These are phyloP conservation scores for Ypsolopha scabrella DNA, from an alignment of 2,888 invertebrate genomes.

Conservation along the genomic window DNA sequence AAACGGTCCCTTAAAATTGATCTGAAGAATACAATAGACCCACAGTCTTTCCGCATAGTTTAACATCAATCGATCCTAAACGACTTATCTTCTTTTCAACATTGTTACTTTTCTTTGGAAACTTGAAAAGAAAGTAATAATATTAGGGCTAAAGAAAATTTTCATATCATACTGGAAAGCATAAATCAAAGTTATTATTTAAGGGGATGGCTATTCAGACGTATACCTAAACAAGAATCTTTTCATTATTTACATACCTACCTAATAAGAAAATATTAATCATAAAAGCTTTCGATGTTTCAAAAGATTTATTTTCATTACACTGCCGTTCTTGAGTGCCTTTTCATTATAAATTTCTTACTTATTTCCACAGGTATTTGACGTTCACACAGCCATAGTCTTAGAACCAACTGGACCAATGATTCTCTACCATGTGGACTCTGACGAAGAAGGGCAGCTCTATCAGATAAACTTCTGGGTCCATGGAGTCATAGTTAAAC, in stretches of 20 bases:
- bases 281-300: not conserved
- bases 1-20: too few relatives aligned
- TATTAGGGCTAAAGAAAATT: too few relatives aligned
- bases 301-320: not conserved
- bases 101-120: not conserved
- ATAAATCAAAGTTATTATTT: not conserved
- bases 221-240: too few relatives aligned
- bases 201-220: too few relatives aligned
- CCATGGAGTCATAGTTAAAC: slow-evolving; percentile 83
- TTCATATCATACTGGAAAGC: not conserved
- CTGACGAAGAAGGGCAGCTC: slow-evolving; percentile 69
- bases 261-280: too few relatives aligned
- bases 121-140: too few relatives aligned
- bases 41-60: not conserved
- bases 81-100: not conserved
- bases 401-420: slow-evolving; percentile 59
- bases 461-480: slow-evolving; percentile 85
- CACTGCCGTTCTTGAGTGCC: not conserved
- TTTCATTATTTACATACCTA: too few relatives aligned
- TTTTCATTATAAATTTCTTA: not conserved
- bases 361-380: slow-evolving; percentile 41
- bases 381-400: slow-evolving; percentile 60
- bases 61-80: not conserved
- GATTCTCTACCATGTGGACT: slow-evolving; percentile 62
- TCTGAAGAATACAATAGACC: too few relatives aligned